These are phyloP conservation scores for Mythimna vitellina DNA, from an alignment of 2,888 invertebrate species.

Conservation along the genomic window DNA sequence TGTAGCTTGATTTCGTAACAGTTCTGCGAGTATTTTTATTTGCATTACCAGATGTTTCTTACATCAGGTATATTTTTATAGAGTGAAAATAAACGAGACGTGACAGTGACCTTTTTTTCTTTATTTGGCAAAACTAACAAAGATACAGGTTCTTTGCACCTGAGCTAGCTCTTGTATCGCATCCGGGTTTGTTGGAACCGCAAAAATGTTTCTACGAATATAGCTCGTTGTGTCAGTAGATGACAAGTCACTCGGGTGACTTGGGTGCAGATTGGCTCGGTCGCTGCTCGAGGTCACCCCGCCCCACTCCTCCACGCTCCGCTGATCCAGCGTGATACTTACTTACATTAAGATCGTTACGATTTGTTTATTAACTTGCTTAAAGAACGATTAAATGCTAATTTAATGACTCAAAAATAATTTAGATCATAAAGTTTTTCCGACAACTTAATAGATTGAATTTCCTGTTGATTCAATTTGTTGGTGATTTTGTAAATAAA, in stretches of 20 bases:
- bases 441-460: slow-evolving; percentile 12
- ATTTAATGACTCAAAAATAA: slow-evolving; percentile 46
- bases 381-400: slow-evolving; percentile 42
- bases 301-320: slow-evolving; percentile 64
- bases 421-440: slow-evolving; percentile 16
- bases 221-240: slow-evolving; percentile 42
- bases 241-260: slow-evolving; percentile 37
- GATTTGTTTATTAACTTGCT: slow-evolving; percentile 52
- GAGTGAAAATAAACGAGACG: slow-evolving; percentile 5
- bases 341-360: slow-evolving; percentile 52
- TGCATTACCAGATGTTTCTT: slow-evolving; percentile 9
- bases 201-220: slow-evolving; percentile 48
- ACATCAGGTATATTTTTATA: not conserved
- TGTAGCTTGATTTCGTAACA: slow-evolving; percentile 38
- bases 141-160: slow-evolving; percentile 9
- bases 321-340: slow-evolving; percentile 59
- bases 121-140: slow-evolving; percentile 4
- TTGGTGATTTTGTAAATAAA: slow-evolving; percentile 10
- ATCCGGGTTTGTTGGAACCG: slow-evolving; percentile 49
- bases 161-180: slow-evolving; percentile 11
- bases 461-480: slow-evolving; percentile 48
- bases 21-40: slow-evolving; percentile 13
- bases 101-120: slow-evolving; percentile 21
- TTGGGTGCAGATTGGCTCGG: slow-evolving; percentile 51
- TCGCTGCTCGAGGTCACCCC: slow-evolving; percentile 53